A percentile compares a stretch with the other conserved stretches of the same genome.
These are phyloP conservation scores for Phylloscopus whistleri DNA, from an alignment of 2,113 vertebrate genomes.

Conservation along the genomic window DNA sequence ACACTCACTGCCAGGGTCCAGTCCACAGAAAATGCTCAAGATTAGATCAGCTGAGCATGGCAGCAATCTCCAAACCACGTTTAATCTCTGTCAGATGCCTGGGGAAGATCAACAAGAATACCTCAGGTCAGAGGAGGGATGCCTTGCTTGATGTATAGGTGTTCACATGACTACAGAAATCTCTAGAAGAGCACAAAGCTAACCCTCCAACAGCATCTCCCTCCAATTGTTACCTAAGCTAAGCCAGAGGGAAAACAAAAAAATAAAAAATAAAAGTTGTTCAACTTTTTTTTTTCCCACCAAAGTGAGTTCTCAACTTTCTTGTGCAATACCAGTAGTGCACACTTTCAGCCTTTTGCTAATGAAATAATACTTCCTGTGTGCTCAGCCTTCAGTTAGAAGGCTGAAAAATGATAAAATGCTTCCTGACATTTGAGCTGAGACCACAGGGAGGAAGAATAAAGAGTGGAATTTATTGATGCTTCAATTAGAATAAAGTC, in stretches of 20 bases:
- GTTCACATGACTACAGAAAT: neutral
- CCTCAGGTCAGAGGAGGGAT: neutral
- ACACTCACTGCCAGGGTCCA: neutral
- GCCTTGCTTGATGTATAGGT: neutral
- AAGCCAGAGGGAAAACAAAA: neutral
- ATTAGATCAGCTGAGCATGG: neutral
- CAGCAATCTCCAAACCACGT: neutral
- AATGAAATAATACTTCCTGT: neutral
- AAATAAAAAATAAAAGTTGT: neutral
- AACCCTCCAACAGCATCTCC: neutral
- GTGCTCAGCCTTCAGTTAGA: neutral
- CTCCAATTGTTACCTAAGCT: neutral
- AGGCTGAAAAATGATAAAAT: constrained; percentile 16
- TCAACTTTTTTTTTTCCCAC: neutral
- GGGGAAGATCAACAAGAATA: neutral
- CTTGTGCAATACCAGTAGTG: neutral
- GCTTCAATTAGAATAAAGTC: constrained; percentile 35
- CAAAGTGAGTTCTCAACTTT: neutral
- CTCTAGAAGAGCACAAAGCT: neutral
- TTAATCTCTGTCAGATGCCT: neutral
- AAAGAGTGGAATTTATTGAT: constrained; percentile 40
- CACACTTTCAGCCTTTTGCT: neutral
- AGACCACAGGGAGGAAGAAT: constrained; percentile 26
- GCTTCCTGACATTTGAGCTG: constrained; percentile 36
- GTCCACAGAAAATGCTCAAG: neutral